Percentiles rank a stretch among this genome's conserved stretches.
phyloP scores from a whole-genome alignment of 2,797 vertebrate genomes.

The Lateolabrax maculatus region DNA sequence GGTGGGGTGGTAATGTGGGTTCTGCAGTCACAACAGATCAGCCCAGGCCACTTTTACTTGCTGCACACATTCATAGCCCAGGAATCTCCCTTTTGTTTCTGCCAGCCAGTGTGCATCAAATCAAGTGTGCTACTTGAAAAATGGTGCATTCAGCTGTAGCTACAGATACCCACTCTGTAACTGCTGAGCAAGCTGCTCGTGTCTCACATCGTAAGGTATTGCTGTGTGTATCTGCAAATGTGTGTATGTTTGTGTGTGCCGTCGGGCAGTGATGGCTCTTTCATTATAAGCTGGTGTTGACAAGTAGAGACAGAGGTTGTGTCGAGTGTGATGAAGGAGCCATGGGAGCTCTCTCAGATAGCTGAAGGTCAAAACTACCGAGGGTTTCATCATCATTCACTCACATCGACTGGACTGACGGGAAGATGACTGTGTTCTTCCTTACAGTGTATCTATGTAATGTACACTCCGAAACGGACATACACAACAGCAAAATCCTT shows the following conservation, averaged over 20 bases:
- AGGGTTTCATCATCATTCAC: conserved; percentile 64
- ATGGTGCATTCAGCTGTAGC: conserved; percentile 30
- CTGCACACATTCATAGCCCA: conserved; percentile 40
- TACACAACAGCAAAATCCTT: background rate
- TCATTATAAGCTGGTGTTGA: conserved; percentile 78
- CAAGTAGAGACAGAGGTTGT: conserved; percentile 71
- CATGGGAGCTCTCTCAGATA: conserved; percentile 58
- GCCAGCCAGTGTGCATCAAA: conserved; percentile 22
- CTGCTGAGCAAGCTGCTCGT: conserved; percentile 27
- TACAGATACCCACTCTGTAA: conserved; percentile 19
- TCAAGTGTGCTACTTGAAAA: conserved; percentile 35
- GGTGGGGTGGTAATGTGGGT: background rate
- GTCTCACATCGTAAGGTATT: background rate
- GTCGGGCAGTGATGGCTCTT: conserved; percentile 51
- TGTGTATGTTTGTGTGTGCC: conserved; percentile 36
- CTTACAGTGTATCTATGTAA: background rate
- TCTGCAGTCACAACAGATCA: conserved; percentile 22
- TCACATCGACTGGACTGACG: conserved; percentile 24
- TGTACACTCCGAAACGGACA: background rate
- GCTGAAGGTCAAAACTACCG: conserved; percentile 74
- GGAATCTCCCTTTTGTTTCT: conserved; percentile 60
- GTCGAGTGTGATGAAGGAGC: conserved; percentile 69
- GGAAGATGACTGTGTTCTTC: conserved; percentile 15
- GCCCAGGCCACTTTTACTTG: conserved; percentile 17
- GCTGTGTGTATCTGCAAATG: conserved; percentile 22